A percentile compares a stretch with the other conserved stretches of the same genome.
Evolutionary conservation across 2,888 invertebrate species (phyloP).

Genomic region (Habroteleia sp.): DNA sequence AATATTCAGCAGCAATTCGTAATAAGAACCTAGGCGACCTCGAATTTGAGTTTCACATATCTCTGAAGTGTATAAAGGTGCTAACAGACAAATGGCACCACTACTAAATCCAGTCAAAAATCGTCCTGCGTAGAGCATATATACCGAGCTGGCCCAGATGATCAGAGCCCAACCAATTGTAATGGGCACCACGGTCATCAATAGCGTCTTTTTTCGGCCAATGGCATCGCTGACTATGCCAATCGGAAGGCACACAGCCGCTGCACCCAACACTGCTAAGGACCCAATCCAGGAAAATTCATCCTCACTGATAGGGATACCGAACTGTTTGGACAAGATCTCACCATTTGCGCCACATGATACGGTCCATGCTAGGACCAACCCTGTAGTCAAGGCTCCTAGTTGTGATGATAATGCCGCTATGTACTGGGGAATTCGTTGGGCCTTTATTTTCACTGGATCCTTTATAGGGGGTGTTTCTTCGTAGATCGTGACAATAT

Average conservation of each 20-base stretch:
- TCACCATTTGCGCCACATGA: slow-evolving; percentile 16
- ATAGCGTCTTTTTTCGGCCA: slow-evolving; percentile 27
- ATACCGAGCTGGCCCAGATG: slow-evolving; percentile 21
- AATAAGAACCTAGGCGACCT: slow-evolving; percentile 28
- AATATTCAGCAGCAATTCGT: slow-evolving; percentile 14
- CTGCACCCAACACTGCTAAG: slow-evolving; percentile 17
- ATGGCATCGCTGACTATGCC: slow-evolving; percentile 32
- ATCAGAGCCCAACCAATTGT: slow-evolving; percentile 38
- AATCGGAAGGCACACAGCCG: slow-evolving; percentile 15
- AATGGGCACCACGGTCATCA: slow-evolving; percentile 22
- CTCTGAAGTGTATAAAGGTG: slow-evolving; percentile 33
- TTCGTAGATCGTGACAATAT: no score
- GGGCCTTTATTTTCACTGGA: no score
- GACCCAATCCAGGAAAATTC: slow-evolving; percentile 42
- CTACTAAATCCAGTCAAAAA: slow-evolving; percentile 31
- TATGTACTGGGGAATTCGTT: slow-evolving; percentile 31
- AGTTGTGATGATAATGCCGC: slow-evolving; percentile 18
- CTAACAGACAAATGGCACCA: slow-evolving; percentile 11
- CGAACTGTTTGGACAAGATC: slow-evolving; percentile 7
- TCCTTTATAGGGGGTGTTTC: no score
- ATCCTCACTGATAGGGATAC: neutral
- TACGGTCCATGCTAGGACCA: slow-evolving; percentile 40
- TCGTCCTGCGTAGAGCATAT: slow-evolving; percentile 21
- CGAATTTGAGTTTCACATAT: slow-evolving; percentile 19
- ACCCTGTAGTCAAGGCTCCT: slow-evolving; percentile 25